These are phyloP conservation scores for Pseudomyrmex sp. DNA, from an alignment of 1,140 invertebrate genomes.

Conservation along the genomic window DNA sequence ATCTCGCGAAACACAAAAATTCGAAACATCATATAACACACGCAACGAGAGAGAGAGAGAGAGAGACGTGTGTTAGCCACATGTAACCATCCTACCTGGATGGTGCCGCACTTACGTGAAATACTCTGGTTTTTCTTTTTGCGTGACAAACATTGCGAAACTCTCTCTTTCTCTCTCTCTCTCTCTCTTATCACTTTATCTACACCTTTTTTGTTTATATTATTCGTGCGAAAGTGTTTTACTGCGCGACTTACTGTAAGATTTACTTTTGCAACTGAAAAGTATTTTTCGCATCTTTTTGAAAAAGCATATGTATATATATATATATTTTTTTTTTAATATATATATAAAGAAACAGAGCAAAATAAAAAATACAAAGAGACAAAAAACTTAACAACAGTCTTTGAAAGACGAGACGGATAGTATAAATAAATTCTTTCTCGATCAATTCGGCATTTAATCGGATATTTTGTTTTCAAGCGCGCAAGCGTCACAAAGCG, in stretches of 20 bases:
- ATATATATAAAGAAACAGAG: not conserved
- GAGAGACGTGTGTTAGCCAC: constrained; percentile 8
- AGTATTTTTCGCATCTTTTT: not conserved
- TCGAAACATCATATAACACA: constrained; percentile 30
- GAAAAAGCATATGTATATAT: not conserved
- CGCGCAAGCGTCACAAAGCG: not conserved
- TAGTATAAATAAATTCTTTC: not conserved
- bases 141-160: not conserved
- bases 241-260: not conserved
- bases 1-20: constrained; percentile 57
- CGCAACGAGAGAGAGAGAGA: constrained; percentile 49
- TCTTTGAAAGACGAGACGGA: not conserved
- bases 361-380: not conserved
- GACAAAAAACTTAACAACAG: not conserved
- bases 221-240: constrained; percentile 11
- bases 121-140: constrained; percentile 17
- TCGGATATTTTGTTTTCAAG: constrained; percentile 15
- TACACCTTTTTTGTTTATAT: too few relatives aligned
- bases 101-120: not conserved
- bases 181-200: not conserved
- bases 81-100: constrained; percentile 7
- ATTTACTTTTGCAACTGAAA: not conserved
- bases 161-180: not conserved
- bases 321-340: too few relatives aligned
- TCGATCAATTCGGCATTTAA: not conserved